Conservation (phyloP, 92 coral and sea anemone species). For the Zoanthus gigantus region DNA sequence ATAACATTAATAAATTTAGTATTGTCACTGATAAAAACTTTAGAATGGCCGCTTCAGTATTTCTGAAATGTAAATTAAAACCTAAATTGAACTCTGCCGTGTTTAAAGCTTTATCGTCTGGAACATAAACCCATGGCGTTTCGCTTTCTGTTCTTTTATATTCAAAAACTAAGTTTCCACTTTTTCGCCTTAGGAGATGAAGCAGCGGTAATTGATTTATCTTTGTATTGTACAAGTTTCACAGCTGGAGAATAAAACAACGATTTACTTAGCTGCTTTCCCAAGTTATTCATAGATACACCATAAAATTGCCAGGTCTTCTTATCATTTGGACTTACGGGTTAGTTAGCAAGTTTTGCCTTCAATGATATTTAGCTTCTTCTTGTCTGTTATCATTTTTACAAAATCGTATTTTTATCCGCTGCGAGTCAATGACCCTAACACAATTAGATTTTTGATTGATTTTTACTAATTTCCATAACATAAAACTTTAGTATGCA, state of each 20-base stretch:
- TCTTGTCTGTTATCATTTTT: background rate
- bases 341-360: background rate
- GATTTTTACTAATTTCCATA: slow-evolving; percentile 7
- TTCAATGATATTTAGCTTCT: background rate
- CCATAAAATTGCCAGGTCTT: background rate
- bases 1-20: background rate
- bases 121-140: background rate
- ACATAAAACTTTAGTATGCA: background rate
- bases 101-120: background rate
- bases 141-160: background rate
- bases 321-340: background rate
- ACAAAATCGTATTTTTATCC: background rate
- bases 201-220: background rate
- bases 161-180: background rate
- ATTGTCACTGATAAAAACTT: too few species aligned
- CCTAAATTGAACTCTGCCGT: background rate
- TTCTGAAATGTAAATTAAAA: background rate
- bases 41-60: background rate
- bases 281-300: background rate
- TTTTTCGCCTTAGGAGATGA: background rate
- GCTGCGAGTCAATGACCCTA: background rate
- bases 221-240: background rate
- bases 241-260: background rate
- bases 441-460: background rate
- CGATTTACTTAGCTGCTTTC: background rate